phyloP scores from a whole-genome alignment of 2,888 invertebrate genomes.

The Acanthococcus lagerstroemiae region DNA sequence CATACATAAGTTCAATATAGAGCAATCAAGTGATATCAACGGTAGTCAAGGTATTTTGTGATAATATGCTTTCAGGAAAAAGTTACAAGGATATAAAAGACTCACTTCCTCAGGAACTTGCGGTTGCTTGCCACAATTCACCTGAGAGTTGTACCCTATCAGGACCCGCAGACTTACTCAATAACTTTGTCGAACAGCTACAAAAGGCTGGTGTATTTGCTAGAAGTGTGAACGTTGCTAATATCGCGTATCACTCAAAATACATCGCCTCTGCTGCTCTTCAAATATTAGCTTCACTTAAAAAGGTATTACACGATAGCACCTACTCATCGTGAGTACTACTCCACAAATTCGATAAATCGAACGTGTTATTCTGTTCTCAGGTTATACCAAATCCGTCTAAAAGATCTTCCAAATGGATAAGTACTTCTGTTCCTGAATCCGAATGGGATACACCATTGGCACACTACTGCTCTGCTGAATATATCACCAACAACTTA shows the following conservation, averaged over 20 bases:
- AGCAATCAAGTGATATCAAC: too few species aligned
- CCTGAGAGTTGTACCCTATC: constrained; percentile 68
- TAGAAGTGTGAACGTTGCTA: constrained; percentile 70
- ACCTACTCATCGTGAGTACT: background rate
- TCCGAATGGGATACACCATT: constrained; percentile 48
- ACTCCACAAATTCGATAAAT: background rate
- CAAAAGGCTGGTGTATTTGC: constrained; percentile 63
- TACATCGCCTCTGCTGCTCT: constrained; percentile 67
- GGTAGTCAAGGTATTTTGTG: too few species aligned
- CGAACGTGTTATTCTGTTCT: constrained; percentile 1
- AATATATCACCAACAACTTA: constrained; percentile 57
- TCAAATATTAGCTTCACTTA: constrained; percentile 53
- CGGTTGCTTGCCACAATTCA: constrained; percentile 71
- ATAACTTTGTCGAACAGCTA: constrained; percentile 54
- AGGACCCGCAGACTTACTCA: constrained; percentile 57
- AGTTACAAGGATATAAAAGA: constrained; percentile 38
- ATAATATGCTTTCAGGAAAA: too few species aligned
- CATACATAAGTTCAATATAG: too few species aligned
- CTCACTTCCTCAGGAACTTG: constrained; percentile 48
- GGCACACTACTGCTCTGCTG: constrained; percentile 50
- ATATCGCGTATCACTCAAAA: constrained; percentile 81
- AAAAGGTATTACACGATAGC: constrained; percentile 43
- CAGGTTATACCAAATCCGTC: constrained; percentile 37
- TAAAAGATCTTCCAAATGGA: constrained; percentile 50
- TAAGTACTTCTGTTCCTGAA: constrained; percentile 55